Evolutionary conservation across 2,888 invertebrate genomes (phyloP), one percentile per base, ranked within the genome.

Genomic region (Antheraea yamamai): DNA sequence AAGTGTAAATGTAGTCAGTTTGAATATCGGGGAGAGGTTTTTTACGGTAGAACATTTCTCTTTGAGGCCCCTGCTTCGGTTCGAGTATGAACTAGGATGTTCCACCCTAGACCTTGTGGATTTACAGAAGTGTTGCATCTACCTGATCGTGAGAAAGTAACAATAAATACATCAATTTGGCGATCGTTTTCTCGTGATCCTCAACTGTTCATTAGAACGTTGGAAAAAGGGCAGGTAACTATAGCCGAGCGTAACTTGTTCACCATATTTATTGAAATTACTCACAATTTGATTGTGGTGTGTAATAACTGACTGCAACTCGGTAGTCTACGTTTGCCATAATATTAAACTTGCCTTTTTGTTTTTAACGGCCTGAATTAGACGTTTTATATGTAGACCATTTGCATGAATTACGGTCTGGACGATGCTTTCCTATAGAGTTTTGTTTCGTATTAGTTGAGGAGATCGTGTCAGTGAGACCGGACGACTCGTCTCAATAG

Each of bases 141-240:
- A 39, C 39, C 70, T 82, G 89, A 91, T 94, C 94, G 94, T 95
- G 94, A 94, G 94, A 94, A 92, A 94, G 94, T 93, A 90, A 90
- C 91, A 90, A 91, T 94, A 94, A 92, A 94, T 92, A 94, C 93
- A 94, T 94, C 94, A 93, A 95, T 94, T 94, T 93, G 87, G 85
- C 89, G 90, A 89, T 89, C 91, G 81, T 93, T 94, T 93, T 94
- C 94, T 94, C 94, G 94, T 94, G 94, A 93, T 90, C 81, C 86
- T 86, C 85, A 92, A 93, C 94, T 91, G 91, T 94, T 89, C 92
- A 94, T 95, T 94, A 95, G 92, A 90, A 85, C 88, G 87, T 87
- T 85, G 91, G 91, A 91, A 91, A 93, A 91, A 91, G 90, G 90
- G 87, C 84, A 86, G 82, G 85, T 90, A 91, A 90, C 89, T 88